Evolutionary conservation across 2,888 invertebrate genomes (phyloP).

Genomic region (Nowickia ferox): DNA sequence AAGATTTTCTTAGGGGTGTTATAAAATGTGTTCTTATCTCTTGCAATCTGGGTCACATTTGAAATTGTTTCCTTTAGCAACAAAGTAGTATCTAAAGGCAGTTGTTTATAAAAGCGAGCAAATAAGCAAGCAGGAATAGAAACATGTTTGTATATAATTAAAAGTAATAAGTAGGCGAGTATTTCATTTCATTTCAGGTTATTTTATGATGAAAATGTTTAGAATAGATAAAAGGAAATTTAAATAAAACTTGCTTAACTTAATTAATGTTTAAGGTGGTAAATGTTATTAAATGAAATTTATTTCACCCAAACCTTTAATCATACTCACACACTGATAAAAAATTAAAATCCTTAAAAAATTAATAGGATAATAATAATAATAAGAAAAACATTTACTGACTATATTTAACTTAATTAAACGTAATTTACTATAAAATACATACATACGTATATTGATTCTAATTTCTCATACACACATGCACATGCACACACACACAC

Average conservation of each 20-base stretch:
- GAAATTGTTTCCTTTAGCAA: conserved; percentile 41
- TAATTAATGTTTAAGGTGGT: too few species aligned
- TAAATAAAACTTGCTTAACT: not conserved
- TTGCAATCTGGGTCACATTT: conserved; percentile 32
- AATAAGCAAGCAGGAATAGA: too few species aligned
- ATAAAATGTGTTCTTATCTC: conserved; percentile 38
- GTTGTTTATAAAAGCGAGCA: too few species aligned
- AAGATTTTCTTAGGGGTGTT: conserved; percentile 26
- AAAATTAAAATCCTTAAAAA: not conserved
- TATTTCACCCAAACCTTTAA: not conserved
- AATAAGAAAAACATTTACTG: not conserved
- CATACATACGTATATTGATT: not conserved
- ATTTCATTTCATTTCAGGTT: not conserved
- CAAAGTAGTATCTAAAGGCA: not conserved
- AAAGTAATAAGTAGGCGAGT: not conserved
- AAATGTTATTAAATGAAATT: not conserved
- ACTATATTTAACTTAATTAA: conserved; percentile 10
- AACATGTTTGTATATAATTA: too few species aligned
- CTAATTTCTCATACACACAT: not conserved
- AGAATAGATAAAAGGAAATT: not conserved
- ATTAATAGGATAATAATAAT: not conserved
- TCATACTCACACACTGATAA: not conserved
- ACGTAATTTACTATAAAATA: not conserved
- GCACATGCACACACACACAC: too few species aligned
- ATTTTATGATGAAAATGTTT: not conserved